Conservation (phyloP, 2,888 invertebrate species). For the Hyppa rectilinea region DNA sequence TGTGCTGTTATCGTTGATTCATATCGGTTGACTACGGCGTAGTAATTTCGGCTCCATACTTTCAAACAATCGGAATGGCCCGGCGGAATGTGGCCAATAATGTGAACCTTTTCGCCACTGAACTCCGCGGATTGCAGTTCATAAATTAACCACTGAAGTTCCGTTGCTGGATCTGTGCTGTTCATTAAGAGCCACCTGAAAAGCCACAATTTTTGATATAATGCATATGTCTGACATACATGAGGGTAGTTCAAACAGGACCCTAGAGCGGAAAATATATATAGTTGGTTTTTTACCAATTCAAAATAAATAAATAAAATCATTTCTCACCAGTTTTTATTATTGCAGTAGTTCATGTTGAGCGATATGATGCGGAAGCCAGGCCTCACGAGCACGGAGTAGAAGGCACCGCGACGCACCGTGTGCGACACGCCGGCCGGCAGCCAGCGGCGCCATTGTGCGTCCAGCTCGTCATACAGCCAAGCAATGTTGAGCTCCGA, state of each 20-base stretch:
- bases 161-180: conserved; percentile 98
- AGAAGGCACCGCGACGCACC: conserved; percentile 96
- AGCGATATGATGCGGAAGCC: conserved; percentile 97
- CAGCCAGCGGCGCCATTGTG: conserved; percentile 97
- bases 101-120: conserved; percentile 98
- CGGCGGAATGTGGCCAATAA: conserved; percentile 99
- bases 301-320: background rate
- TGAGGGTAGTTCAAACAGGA: background rate
- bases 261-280: background rate
- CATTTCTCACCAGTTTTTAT: conserved; percentile 95
- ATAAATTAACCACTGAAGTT: conserved; percentile 98
- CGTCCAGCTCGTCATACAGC: conserved; percentile 97
- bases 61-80: conserved; percentile 98
- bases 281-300: background rate
- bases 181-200: conserved; percentile 96
- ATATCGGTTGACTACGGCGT: conserved; percentile 96
- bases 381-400: conserved; percentile 96
- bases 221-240: background rate
- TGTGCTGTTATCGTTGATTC: conserved; percentile 97
- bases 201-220: background rate
- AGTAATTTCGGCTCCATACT: conserved; percentile 98
- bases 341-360: conserved; percentile 99
- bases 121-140: conserved; percentile 98
- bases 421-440: conserved; percentile 96
- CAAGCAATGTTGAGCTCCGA: conserved; percentile 96